A percentile compares a stretch with the other conserved stretches of the same genome.
These are phyloP conservation scores for Cricetomys ansorgei DNA, from an alignment of 2,113 vertebrate species.

Conservation along the genomic window DNA sequence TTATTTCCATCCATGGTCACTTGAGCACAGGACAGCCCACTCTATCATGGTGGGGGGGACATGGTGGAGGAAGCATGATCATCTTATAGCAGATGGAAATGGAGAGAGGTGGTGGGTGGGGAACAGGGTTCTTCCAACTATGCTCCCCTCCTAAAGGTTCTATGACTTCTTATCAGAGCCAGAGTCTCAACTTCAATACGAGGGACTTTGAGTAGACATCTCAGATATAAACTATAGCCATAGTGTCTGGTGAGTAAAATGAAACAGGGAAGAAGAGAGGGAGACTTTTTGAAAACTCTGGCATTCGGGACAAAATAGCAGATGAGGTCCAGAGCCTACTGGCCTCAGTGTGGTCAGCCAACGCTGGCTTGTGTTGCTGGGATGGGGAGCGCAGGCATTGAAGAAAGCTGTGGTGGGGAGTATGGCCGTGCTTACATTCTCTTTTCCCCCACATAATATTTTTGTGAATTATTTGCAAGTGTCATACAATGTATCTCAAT, in stretches of 20 bases:
- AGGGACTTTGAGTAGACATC: not conserved
- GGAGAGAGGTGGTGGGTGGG: too few species aligned
- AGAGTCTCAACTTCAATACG: not conserved
- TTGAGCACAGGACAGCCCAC: not conserved
- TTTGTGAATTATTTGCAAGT: too few species aligned
- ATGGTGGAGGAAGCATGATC: not conserved
- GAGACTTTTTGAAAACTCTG: not conserved
- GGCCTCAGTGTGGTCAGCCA: not conserved
- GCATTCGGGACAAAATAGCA: not conserved
- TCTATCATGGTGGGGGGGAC: not conserved
- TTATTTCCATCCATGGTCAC: not conserved
- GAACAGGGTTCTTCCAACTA: not conserved
- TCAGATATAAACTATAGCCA: not conserved
- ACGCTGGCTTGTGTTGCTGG: not conserved
- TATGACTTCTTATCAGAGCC: not conserved
- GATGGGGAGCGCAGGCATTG: not conserved
- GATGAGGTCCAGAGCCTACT: not conserved
- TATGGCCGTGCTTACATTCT: fast-evolving
- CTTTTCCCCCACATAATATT: too few species aligned
- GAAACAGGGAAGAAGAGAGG: not conserved
- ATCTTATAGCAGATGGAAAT: not conserved
- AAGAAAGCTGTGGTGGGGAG: not conserved
- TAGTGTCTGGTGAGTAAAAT: not conserved
- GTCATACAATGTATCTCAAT: too few species aligned
- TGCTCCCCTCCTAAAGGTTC: too few species aligned